Base-by-base conservation (phyloP, 53 echinoderm and acorn worm genomes). In the Temnopleurus reevesii region DNA sequence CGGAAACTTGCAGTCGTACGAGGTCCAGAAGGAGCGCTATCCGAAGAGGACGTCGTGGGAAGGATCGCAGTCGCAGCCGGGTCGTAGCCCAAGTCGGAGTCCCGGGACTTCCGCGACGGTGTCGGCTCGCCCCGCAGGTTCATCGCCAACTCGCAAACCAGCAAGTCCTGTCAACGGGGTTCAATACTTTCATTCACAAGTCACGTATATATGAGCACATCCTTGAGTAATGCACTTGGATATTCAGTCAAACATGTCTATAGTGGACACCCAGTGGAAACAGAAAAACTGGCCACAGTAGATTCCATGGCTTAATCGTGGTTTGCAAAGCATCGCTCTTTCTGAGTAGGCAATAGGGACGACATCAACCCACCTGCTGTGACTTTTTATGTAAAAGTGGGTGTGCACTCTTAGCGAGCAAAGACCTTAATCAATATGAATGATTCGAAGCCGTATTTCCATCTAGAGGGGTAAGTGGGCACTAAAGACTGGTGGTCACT, bases 151-250 rank as follows among this genome's bases (percentile, higher is more conserved):
- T 34, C 87, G 89, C 77, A 90, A 92, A 81, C 83, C 87, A 87
- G 12, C 92, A 45, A 94, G 94, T 66, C 94, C 94, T 19, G 89
- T 94, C 77, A 94, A 92, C 17, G 94, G 94, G 12, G 94, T 94
- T 41, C 94, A 92, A 46, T 92, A 94, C 76, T 94, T 90, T 45
- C 87, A 92, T 71, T 90, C 94, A 26, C 90, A 90, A 60, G 92
- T 92, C 46, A 94, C 94, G 0, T 92, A 90, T 57, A 92, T 94
- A 59, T 94, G 85, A 91, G 45, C 41, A 41, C n/a, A 18, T 24
- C 5, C 56, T 56, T 24, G n/a, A n/a, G n/a, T n/a, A n/a, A n/a
- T n/a, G n/a, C n/a, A n/a, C n/a, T n/a, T n/a, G n/a, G n/a, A n/a
- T n/a, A n/a, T n/a, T n/a, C n/a, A n/a, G n/a, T n/a, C n/a, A n/a